Evolutionary conservation across 2,113 vertebrate genomes (phyloP), one percentile per base, ranked within the genome.

Genomic region (Hemiprocne comata): DNA sequence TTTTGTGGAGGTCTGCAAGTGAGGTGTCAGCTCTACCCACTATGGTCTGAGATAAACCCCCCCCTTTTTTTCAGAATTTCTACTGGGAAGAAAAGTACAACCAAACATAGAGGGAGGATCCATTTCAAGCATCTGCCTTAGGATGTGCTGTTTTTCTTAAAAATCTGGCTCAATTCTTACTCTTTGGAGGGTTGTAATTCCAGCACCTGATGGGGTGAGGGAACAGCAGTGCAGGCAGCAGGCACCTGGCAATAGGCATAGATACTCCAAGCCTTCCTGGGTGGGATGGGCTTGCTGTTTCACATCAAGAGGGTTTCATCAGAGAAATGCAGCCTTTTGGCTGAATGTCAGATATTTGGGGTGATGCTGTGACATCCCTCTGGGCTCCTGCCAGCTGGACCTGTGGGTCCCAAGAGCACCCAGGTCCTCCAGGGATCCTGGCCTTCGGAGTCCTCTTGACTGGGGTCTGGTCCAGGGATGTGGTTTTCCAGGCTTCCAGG

Each of bases 161-260:
- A 19, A 40, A 7, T 16, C 14, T 1, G 0, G 2, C 79, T 80
- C 17, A 18, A 0, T 17, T 75, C 25, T 29, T 87, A n/a, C 31
- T 31, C 38, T 67, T 53, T 67, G 33, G 20, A 69, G 23, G 8
- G 28, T 5, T 88, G 34, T 88, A 55, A 29, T 86, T 69, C 38
- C 38, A 76, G 48, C 6, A 29, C 34, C 33, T 64, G 38, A 10
- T 81, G 36, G 31, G 11, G 8, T 33, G 31, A 19, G 26, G 16
- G 9, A 34, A 24, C 50, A 34, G 26, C 36, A 50, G 58, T 6
- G 4, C 67, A 73, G n/a, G 36, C 38, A 84, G 51, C 19, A 36
- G 54, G 23, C n/a, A 62, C 18, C 28, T 66, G 74, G 55, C 23
- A 65, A 40, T n/a, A 44, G 42, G 6, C 44, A 9, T 8, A 33